These are phyloP conservation scores for Bettongia penicillata DNA, from an alignment of 2,113 vertebrate genomes.

Conservation along the genomic window DNA sequence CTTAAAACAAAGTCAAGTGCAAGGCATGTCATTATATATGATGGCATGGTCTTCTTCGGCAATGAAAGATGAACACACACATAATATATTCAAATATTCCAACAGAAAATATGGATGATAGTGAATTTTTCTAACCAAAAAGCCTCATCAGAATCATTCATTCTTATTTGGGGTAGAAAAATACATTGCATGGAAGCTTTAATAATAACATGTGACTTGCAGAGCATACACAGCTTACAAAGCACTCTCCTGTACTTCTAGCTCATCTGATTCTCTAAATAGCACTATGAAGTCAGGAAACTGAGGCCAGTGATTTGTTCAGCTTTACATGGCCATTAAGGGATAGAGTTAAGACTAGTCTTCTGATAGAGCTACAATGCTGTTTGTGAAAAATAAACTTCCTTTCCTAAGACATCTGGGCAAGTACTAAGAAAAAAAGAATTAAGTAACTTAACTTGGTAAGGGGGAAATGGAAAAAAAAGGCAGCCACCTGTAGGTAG, in stretches of 20 bases:
- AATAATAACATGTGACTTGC: neutral
- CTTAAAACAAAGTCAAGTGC: too few relatives aligned
- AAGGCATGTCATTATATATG: too few relatives aligned
- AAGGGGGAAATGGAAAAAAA: neutral
- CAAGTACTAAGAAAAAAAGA: neutral
- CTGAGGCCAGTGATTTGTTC: neutral
- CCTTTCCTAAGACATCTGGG: neutral
- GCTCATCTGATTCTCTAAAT: neutral
- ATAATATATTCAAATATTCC: neutral
- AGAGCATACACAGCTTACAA: neutral
- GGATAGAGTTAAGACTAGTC: neutral
- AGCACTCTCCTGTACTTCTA: neutral
- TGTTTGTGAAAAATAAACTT: neutral
- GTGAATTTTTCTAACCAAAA: neutral
- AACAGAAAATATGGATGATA: neutral
- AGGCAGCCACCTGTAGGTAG: neutral
- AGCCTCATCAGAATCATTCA: neutral
- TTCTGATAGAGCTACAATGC: neutral
- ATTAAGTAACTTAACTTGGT: neutral
- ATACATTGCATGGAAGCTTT: neutral
- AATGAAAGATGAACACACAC: too few relatives aligned
- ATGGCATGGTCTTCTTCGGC: too few relatives aligned
- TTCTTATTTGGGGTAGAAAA: neutral
- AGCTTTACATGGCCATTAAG: neutral
- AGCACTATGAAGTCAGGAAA: neutral